Conservation (phyloP, 2,113 vertebrate genomes). For the Chlamydotis undulata region DNA sequence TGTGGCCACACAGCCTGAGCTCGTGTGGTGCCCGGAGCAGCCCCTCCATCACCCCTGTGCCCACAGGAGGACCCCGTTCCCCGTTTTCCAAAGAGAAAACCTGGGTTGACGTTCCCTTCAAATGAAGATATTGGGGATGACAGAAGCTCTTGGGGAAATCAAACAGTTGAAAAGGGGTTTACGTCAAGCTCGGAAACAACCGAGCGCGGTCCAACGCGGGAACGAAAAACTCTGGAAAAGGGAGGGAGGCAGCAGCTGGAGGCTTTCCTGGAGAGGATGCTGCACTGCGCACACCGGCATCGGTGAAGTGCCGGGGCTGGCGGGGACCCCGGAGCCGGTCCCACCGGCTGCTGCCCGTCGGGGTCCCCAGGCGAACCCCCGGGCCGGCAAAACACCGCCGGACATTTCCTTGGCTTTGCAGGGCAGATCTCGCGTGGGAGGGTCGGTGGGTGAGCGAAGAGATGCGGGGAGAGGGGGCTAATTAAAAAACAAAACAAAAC, state of each 20-base stretch:
- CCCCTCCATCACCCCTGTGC: rapidly evolving
- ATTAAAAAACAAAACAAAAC: neutral
- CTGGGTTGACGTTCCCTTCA: neutral
- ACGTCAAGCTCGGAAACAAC: neutral
- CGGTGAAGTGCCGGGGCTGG: rapidly evolving
- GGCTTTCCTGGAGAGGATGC: neutral
- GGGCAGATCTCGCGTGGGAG: neutral
- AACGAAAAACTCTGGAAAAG: neutral
- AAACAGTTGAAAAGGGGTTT: neutral
- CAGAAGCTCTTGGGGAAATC: neutral
- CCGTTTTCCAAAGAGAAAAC: neutral
- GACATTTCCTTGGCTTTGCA: neutral
- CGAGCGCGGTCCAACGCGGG: neutral
- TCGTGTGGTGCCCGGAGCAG: rapidly evolving
- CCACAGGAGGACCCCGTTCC: neutral
- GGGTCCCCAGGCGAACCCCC: neutral
- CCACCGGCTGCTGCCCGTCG: neutral
- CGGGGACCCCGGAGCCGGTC: neutral
- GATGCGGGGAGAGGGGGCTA: too few relatives aligned
- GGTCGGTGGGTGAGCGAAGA: neutral
- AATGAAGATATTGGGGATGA: neutral
- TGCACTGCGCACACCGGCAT: neutral
- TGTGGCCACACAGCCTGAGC: rapidly evolving
- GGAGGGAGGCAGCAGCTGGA: neutral
- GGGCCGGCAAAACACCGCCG: neutral